Evolutionary conservation across 2,113 vertebrate species (phyloP).

Genomic region (Silurus asotus): DNA sequence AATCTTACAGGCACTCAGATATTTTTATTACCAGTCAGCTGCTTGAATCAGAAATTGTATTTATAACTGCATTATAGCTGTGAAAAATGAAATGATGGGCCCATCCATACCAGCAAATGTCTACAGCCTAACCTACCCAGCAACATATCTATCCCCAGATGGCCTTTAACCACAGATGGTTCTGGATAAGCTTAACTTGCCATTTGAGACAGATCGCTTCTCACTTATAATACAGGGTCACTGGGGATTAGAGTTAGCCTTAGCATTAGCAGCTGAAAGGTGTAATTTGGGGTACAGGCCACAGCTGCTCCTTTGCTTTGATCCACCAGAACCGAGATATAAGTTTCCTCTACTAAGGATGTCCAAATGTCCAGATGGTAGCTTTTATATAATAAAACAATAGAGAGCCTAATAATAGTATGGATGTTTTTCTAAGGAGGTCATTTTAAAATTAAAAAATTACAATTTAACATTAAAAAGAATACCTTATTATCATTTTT

Average conservation of each 20-base stretch:
- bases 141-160: constrained; percentile 6
- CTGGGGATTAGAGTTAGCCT: constrained; percentile 26
- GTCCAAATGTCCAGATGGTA: constrained; percentile 21
- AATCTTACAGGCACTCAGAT: neutral
- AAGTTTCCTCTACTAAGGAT: constrained; percentile 28
- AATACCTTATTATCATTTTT: neutral
- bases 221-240: constrained; percentile 19
- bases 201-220: constrained; percentile 28
- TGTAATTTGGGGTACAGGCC: neutral
- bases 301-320: constrained; percentile 22
- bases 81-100: neutral
- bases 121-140: constrained; percentile 20
- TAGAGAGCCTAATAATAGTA: neutral
- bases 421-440: neutral
- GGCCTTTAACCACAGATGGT: constrained; percentile 25
- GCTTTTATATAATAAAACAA: neutral
- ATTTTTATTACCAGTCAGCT: neutral
- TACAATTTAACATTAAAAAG: neutral
- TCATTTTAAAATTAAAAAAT: neutral
- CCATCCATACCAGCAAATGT: neutral
- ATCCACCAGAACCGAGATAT: constrained; percentile 15
- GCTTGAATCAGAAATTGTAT: constrained; percentile 12
- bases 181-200: constrained; percentile 21
- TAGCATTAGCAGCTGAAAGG: constrained; percentile 12
- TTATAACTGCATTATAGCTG: neutral